Evolutionary conservation across 2,113 vertebrate genomes (phyloP).

Genomic region (Sciurus niger): DNA sequence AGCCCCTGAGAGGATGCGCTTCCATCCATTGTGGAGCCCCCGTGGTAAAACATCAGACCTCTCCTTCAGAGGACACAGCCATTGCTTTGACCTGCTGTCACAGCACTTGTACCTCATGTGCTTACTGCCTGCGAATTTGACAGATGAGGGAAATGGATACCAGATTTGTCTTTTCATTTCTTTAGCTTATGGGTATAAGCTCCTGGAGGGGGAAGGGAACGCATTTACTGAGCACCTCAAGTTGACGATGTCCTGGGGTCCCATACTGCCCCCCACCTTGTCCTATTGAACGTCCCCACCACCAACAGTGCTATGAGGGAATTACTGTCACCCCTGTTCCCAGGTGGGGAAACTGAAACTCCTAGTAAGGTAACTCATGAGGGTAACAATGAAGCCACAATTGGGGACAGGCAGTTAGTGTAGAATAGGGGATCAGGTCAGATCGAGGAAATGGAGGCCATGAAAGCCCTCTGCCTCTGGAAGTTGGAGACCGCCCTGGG

Average conservation of each 20-base stretch:
- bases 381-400: not conserved
- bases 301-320: not conserved
- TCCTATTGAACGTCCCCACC: not conserved
- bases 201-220: not conserved
- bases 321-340: not conserved
- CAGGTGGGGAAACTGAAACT: not conserved
- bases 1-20: not conserved
- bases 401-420: too few species aligned
- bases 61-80: constrained; percentile 1
- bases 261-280: not conserved
- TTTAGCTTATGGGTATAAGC: not conserved
- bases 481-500: too few species aligned
- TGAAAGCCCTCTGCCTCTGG: too few species aligned
- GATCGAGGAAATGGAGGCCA: too few species aligned
- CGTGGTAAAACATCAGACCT: not conserved
- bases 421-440: too few species aligned
- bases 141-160: constrained; percentile 1
- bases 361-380: constrained; percentile 6
- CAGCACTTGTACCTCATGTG: not conserved
- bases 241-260: not conserved
- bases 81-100: not conserved
- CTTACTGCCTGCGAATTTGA: not conserved
- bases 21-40: not conserved
- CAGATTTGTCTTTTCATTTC: not conserved
- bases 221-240: constrained; percentile 30